Evolutionary conservation across 1,140 invertebrate genomes (phyloP).

Genomic region (Drepana arcuata): DNA sequence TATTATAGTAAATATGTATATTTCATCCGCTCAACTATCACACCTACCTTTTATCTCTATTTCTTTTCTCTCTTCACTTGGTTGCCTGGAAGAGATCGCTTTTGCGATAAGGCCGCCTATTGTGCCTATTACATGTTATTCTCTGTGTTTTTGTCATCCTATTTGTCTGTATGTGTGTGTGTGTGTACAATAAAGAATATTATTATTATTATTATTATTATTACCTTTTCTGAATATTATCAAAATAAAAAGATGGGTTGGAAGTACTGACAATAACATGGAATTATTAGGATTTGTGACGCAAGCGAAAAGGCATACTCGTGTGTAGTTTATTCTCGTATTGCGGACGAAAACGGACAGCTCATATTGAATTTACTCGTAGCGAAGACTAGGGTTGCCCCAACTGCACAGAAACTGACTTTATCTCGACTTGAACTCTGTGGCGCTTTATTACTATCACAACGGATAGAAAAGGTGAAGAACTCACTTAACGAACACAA

Average conservation of each 20-base stretch:
- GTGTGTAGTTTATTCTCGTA: slow-evolving; percentile 27
- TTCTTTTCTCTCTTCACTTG: too few species aligned
- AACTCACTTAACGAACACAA: slow-evolving; percentile 5
- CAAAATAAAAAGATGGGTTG: slow-evolving; percentile 21
- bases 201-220: too few species aligned
- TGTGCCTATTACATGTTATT: too few species aligned
- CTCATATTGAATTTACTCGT: slow-evolving; percentile 20
- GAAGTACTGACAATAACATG: slow-evolving; percentile 5
- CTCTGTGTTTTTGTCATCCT: too few species aligned
- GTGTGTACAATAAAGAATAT: too few species aligned
- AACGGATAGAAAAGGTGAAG: slow-evolving; percentile 24
- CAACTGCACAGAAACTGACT: slow-evolving; percentile 39
- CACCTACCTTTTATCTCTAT: too few species aligned
- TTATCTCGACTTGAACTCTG: slow-evolving; percentile 65
- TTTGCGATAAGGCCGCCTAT: too few species aligned
- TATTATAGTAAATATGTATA: too few species aligned
- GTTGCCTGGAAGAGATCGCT: too few species aligned
- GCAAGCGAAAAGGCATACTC: slow-evolving; percentile 23
- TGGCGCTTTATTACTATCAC: slow-evolving; percentile 43
- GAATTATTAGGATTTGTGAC: slow-evolving; percentile 36
- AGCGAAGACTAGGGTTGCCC: slow-evolving; percentile 55
- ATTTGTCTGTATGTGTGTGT: too few species aligned
- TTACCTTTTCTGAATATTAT: slow-evolving; percentile 19
- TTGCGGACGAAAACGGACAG: slow-evolving; percentile 16
- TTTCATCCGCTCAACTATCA: too few species aligned